Percentiles rank a stretch among this genome's conserved stretches.
Conservation (phyloP, 53 echinoderm and acorn worm genomes). For the Zoroaster sp. region DNA sequence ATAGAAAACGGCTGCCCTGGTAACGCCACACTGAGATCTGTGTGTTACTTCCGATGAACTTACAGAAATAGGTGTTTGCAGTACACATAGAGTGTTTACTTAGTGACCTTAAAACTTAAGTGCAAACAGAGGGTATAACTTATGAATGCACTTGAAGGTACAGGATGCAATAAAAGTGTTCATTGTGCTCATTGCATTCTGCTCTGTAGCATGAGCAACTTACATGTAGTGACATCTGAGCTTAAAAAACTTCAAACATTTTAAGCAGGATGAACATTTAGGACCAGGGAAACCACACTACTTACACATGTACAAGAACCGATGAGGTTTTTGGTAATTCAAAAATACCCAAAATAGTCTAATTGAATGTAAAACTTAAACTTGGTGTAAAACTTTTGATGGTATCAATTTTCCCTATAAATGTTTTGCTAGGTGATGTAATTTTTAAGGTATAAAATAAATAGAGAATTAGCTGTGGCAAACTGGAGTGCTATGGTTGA, state of each 20-base stretch:
- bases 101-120: not conserved
- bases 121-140: not conserved
- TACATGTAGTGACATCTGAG: not conserved
- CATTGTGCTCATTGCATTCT: not conserved
- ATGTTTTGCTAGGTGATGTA: too few relatives aligned
- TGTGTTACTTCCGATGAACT: not conserved
- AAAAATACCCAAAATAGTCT: too few relatives aligned
- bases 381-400: too few relatives aligned
- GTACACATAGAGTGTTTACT: not conserved
- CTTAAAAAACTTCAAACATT: not conserved
- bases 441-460: too few relatives aligned
- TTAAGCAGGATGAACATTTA: too few relatives aligned
- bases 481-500: too few relatives aligned
- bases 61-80: not conserved
- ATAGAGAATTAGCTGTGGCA: too few relatives aligned
- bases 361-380: too few relatives aligned
- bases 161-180: not conserved
- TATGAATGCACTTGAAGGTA: not conserved
- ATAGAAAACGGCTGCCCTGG: constrained; percentile 13
- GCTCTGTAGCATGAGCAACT: not conserved
- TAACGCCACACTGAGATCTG: not conserved
- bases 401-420: too few relatives aligned
- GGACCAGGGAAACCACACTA: too few relatives aligned
- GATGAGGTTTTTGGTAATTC: too few relatives aligned
- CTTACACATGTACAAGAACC: too few relatives aligned